Evolutionary conservation across 2,797 vertebrate species (phyloP), one percentile per base, ranked within the genome.

Genomic region (Thamnophis elegans): DNA sequence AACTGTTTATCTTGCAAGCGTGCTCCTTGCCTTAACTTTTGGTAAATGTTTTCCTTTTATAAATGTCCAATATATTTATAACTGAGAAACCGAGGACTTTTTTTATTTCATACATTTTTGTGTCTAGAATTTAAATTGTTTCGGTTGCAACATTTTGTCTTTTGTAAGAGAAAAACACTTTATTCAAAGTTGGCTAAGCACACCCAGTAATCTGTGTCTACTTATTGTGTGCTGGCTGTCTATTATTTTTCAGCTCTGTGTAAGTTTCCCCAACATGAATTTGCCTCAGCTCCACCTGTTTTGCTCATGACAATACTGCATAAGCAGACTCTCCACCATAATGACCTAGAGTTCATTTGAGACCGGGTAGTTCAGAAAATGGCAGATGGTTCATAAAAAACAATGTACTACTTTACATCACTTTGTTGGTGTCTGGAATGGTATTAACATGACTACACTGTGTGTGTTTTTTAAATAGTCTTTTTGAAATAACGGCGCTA

Each of bases 21-120:
- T 25, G 55, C 89, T 94, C 94, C 2, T 0, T 93, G 89, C 92
- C 65, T 91, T 92, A 59, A 88, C 95, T 85, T 86, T 51, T 95
- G 65, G 47, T 88, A 88, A 82, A 87, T 78, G 6, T 94, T 87
- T 92, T 94, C 87, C 92, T 54, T 93, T 93, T 95, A 92, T 93
- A 94, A 95, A 90, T 0, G 0, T 87, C 55, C 89, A 56, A 92
- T 88, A 32, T 88, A 62, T 93, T 95, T 93, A 28, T 92, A 89
- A 36, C 16, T 92, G 89, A 86, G 92, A 88, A 92, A 85, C 90
- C 88, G 89, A 91, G 89, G 56, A 89, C 28, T 51, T 89, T 53
- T 91, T 93, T 92, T 85, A 93, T 54, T 25, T 4, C n/a, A 86
- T 88, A 85, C 28, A 32, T 78, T 73, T 65, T 85, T 65, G 92